Evolutionary conservation across 1,140 invertebrate species (phyloP).

Genomic region (Himalopsyche phryganea): DNA sequence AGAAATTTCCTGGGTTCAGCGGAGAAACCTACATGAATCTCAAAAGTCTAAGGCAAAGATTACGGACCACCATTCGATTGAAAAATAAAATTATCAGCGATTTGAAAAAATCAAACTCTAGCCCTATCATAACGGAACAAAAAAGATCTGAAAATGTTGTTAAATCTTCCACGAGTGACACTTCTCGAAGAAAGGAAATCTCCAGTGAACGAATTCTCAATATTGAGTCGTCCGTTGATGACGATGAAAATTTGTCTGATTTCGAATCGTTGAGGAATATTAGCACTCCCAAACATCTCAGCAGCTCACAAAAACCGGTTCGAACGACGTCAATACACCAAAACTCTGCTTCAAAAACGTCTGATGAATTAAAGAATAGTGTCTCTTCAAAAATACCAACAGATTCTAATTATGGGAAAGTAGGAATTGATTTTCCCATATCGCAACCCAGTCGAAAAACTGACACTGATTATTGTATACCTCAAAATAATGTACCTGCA

Average conservation of each 20-base stretch:
- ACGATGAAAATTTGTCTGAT: constrained; percentile 27
- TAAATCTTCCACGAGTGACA: neutral
- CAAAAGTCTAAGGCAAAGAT: constrained; percentile 36
- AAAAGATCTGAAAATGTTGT: neutral
- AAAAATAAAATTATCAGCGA: constrained; percentile 18
- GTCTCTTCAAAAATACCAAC: too few species aligned
- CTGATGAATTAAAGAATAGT: too few species aligned
- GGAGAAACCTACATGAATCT: constrained; percentile 41
- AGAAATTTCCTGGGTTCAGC: constrained; percentile 46
- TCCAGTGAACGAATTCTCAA: neutral
- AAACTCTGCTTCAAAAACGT: too few species aligned
- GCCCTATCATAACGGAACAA: neutral
- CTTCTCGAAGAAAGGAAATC: neutral
- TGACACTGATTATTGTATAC: too few species aligned
- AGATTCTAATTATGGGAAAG: too few species aligned
- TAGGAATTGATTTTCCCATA: too few species aligned
- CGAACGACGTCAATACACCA: too few species aligned
- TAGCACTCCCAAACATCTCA: constrained; percentile 5
- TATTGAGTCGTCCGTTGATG: neutral
- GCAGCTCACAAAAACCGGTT: too few species aligned
- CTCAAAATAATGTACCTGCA: too few species aligned
- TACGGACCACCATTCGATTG: constrained; percentile 21
- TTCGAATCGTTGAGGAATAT: constrained; percentile 6
- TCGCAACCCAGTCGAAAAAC: too few species aligned
- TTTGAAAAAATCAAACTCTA: constrained; percentile 1